A percentile compares a stretch with the other conserved stretches of the same genome.
Evolutionary conservation across 2,113 vertebrate genomes (phyloP).

Genomic region (Calypte anna): DNA sequence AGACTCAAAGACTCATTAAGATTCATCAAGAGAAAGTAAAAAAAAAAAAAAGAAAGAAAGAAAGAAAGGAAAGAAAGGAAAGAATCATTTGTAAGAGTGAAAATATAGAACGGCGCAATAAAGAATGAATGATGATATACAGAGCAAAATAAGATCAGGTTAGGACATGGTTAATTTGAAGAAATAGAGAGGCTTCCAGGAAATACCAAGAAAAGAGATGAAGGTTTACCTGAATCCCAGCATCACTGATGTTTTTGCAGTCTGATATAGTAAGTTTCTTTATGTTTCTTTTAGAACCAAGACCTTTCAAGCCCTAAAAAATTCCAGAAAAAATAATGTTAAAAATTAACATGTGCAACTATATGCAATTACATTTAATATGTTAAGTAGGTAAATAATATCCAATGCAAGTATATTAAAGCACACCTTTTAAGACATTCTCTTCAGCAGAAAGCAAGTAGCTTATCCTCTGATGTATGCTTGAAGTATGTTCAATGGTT

Average conservation of each 20-base stretch:
- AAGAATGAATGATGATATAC: not conserved
- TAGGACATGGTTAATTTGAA: not conserved
- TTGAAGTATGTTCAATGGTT: not conserved
- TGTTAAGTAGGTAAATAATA: not conserved
- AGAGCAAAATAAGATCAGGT: not conserved
- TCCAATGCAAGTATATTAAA: not conserved
- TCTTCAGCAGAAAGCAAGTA: not conserved
- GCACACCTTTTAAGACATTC: not conserved
- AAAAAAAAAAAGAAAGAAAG: not conserved
- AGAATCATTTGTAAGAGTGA: not conserved
- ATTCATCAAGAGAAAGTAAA: not conserved
- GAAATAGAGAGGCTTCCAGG: not conserved
- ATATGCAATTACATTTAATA: not conserved
- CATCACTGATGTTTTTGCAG: slow-evolving; percentile 77
- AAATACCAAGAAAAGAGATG: not conserved
- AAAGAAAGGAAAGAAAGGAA: not conserved
- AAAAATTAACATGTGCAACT: not conserved
- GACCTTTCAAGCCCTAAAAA: slow-evolving; percentile 77
- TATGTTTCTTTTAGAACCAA: slow-evolving; percentile 67
- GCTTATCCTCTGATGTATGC: not conserved
- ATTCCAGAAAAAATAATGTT: not conserved
- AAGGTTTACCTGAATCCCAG: slow-evolving; percentile 81
- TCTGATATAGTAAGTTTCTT: slow-evolving; percentile 78
- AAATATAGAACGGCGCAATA: not conserved
- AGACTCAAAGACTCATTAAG: not conserved